Percentiles rank a stretch among this genome's conserved stretches.
phyloP scores from a whole-genome alignment of 2,113 vertebrate species.

The Sitta europaea region DNA sequence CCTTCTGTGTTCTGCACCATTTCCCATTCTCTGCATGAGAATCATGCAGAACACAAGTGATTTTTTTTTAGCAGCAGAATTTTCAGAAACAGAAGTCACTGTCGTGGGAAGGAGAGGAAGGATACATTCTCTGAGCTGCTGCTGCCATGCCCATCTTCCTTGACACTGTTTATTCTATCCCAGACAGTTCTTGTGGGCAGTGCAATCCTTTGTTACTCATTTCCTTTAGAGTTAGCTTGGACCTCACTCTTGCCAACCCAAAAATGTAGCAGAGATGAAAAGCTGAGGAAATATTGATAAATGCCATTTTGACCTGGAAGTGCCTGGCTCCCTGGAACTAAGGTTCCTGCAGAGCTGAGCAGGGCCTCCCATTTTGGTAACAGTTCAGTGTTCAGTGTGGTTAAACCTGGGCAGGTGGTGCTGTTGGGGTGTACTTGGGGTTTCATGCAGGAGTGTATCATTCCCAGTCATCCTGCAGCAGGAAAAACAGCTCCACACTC shows the following conservation, averaged over 20 bases:
- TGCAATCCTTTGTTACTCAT: background rate
- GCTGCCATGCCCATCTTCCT: background rate
- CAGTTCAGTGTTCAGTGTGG: background rate
- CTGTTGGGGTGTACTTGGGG: background rate
- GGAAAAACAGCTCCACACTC: fast-evolving
- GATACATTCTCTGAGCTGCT: background rate
- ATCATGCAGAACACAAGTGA: background rate
- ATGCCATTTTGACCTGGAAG: background rate
- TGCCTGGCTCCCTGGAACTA: background rate
- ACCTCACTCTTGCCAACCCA: background rate
- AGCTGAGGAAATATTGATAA: background rate
- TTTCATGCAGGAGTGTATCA: background rate
- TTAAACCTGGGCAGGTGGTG: background rate
- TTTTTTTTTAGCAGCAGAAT: background rate
- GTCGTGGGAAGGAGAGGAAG: background rate
- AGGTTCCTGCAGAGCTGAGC: background rate
- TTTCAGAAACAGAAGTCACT: background rate
- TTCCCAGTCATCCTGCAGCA: background rate
- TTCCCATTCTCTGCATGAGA: background rate
- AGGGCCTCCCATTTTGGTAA: background rate
- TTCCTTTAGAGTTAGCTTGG: background rate
- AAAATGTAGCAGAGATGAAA: background rate
- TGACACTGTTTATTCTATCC: background rate
- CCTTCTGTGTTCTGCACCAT: background rate
- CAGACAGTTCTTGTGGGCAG: background rate